These are phyloP conservation scores for Sesia bembeciformis DNA, from an alignment of 2,888 invertebrate species.

Conservation along the genomic window DNA sequence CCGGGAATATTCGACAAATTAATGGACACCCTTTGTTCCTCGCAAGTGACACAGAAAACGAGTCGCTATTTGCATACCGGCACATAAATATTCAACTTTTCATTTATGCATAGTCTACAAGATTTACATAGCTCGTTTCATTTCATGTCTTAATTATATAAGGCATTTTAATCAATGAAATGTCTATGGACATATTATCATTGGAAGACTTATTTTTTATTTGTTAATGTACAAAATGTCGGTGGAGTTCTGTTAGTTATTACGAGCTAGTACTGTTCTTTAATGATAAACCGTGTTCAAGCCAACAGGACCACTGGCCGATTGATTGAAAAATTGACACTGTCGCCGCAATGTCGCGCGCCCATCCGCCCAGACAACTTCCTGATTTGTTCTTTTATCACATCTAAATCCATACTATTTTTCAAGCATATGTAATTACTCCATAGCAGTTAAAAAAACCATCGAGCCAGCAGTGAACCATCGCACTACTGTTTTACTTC, in stretches of 20 bases:
- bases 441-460: background rate
- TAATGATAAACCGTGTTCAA: no score
- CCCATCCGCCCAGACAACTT: slow-evolving; percentile 19
- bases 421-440: no score
- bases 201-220: no score
- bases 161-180: background rate
- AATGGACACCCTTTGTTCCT: background rate
- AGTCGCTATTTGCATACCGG: slow-evolving; percentile 25
- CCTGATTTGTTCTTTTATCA: slow-evolving; percentile 39
- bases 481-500: slow-evolving; percentile 6
- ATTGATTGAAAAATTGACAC: slow-evolving; percentile 60
- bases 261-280: no score
- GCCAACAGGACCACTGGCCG: slow-evolving; percentile 20
- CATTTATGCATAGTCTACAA: slow-evolving; percentile 10
- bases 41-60: slow-evolving; percentile 14
- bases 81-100: slow-evolving; percentile 30
- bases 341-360: slow-evolving; percentile 32
- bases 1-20: background rate
- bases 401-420: no score
- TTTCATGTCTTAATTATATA: background rate
- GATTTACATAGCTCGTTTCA: slow-evolving; percentile 3
- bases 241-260: no score
- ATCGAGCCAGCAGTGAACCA: slow-evolving; percentile 1
- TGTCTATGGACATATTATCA: no score
- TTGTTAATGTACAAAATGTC: no score